A percentile compares a stretch with the other conserved stretches of the same genome.
Conservation (phyloP, 2,113 vertebrate genomes). For the Oryzias celebensis region DNA sequence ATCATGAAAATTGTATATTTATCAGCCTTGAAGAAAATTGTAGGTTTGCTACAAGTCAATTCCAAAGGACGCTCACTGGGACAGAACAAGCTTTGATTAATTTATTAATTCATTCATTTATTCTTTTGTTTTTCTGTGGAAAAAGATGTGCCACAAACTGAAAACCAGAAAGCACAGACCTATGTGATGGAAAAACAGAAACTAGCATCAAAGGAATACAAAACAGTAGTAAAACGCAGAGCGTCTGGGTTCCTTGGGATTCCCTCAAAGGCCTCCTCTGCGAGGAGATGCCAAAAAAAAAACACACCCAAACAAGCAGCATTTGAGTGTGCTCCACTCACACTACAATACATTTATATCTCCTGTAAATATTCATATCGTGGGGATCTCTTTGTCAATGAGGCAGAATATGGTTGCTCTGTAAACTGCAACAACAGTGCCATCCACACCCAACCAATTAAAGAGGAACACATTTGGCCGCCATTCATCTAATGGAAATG, state of each 20-base stretch:
- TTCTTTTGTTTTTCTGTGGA: neutral
- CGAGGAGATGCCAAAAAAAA: constrained; percentile 33
- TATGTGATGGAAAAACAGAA: constrained; percentile 18
- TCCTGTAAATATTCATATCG: constrained; percentile 63
- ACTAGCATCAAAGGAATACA: constrained; percentile 44
- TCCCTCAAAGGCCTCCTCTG: constrained; percentile 53
- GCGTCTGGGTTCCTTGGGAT: constrained; percentile 48
- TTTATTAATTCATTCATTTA: neutral
- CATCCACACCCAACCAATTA: constrained; percentile 40
- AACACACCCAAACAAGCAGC: constrained; percentile 8
- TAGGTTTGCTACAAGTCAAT: too few relatives aligned
- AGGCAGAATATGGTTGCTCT: constrained; percentile 21
- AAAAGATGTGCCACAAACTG: constrained; percentile 19
- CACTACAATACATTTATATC: constrained; percentile 47
- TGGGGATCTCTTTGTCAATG: constrained; percentile 35
- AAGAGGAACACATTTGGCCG: constrained; percentile 12
- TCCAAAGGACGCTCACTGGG: too few relatives aligned
- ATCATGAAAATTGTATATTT: too few relatives aligned
- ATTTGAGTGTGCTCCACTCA: constrained; percentile 11
- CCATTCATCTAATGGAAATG: constrained; percentile 40
- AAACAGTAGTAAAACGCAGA: constrained; percentile 35
- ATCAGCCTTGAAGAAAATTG: too few relatives aligned
- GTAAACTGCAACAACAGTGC: constrained; percentile 22
- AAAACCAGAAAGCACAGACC: constrained; percentile 25
- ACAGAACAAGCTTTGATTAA: too few relatives aligned